These are phyloP conservation scores for Octodonta nipae DNA, from an alignment of 2,888 invertebrate species.

Conservation along the genomic window DNA sequence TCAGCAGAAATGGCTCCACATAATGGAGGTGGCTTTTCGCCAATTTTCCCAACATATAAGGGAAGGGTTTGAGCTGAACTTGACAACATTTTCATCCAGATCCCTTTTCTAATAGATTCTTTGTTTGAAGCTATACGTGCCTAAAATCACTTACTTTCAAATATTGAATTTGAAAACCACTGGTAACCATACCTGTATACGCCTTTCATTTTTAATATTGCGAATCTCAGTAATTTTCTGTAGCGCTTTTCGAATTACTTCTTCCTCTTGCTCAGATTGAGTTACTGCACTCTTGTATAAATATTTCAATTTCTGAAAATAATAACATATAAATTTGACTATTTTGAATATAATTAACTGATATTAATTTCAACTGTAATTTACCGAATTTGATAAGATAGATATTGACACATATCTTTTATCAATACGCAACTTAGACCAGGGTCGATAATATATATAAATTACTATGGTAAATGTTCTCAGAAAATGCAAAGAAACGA, in stretches of 20 bases:
- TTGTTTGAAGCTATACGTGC: too few relatives aligned
- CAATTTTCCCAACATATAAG: slow-evolving; percentile 77
- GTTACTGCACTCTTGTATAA: slow-evolving; percentile 66
- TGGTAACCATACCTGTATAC: slow-evolving; percentile 55
- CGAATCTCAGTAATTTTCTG: slow-evolving; percentile 82
- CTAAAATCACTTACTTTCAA: slow-evolving; percentile 3
- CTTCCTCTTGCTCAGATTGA: slow-evolving; percentile 76
- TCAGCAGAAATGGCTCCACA: slow-evolving; percentile 83
- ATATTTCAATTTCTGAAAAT: slow-evolving; percentile 52
- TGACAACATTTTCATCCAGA: slow-evolving; percentile 88
- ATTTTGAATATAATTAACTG: too few relatives aligned
- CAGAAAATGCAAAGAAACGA: too few relatives aligned
- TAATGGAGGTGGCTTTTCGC: slow-evolving; percentile 75
- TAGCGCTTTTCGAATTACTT: slow-evolving; percentile 65
- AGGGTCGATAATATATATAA: too few relatives aligned
- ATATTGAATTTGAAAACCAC: slow-evolving; percentile 9
- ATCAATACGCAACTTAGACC: too few relatives aligned
- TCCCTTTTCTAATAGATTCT: slow-evolving; percentile 82
- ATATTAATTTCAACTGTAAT: too few relatives aligned
- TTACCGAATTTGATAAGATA: too few relatives aligned
- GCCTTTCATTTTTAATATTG: slow-evolving; percentile 72
- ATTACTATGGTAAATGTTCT: too few relatives aligned
- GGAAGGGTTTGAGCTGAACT: slow-evolving; percentile 86
- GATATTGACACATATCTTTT: too few relatives aligned
- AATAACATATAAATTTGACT: too few relatives aligned